Percentiles rank a stretch among this genome's conserved stretches.
Conservation (phyloP, 2,797 vertebrate species). For the Crotalus adamanteus region DNA sequence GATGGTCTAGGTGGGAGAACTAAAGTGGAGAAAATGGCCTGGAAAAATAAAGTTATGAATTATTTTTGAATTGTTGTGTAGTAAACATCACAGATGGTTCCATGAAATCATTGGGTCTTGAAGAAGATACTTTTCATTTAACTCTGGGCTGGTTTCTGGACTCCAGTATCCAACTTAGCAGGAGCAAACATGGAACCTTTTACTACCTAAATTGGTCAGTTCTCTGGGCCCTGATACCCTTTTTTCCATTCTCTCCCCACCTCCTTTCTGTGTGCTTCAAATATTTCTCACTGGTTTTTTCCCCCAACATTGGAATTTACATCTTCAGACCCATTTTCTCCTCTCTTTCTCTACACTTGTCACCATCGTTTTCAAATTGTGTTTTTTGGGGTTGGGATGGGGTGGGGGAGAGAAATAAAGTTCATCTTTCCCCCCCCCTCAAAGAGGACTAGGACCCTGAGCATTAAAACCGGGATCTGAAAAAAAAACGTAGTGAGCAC, state of each 20-base stretch:
- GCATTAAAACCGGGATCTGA: neutral
- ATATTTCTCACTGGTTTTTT: neutral
- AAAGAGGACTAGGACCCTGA: neutral
- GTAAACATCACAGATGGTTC: neutral
- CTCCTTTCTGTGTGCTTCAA: neutral
- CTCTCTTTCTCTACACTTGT: neutral
- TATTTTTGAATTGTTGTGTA: neutral
- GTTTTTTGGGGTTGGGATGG: too few relatives aligned
- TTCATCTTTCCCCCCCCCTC: neutral
- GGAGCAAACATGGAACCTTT: neutral
- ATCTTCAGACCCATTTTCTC: neutral
- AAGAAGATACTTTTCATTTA: neutral
- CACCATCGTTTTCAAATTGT: neutral
- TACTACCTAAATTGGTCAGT: neutral
- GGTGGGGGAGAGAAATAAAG: neutral
- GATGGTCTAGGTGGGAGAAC: neutral
- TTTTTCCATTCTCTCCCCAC: neutral
- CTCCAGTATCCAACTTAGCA: neutral
- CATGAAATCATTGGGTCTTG: neutral
- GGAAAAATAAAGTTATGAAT: neutral
- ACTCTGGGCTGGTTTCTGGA: neutral
- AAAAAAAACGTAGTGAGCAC: neutral
- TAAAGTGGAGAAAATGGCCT: neutral
- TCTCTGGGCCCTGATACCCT: neutral
- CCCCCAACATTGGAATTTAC: neutral